A percentile compares a stretch with the other conserved stretches of the same genome.
Evolutionary conservation across 2,797 vertebrate species (phyloP).

Genomic region (Gymnoscopelus braueri): DNA sequence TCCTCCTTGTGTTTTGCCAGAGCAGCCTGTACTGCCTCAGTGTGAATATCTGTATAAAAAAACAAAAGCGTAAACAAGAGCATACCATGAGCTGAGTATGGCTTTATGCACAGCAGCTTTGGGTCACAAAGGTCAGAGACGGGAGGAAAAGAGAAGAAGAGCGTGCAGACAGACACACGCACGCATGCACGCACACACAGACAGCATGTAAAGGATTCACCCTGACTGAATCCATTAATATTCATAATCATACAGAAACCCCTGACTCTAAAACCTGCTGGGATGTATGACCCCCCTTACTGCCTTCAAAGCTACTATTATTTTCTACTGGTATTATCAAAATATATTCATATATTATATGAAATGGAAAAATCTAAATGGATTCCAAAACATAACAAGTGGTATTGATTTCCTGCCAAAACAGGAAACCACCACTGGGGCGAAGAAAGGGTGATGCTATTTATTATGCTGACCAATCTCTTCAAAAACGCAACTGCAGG

Average conservation of each 20-base stretch:
- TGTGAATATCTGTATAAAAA: conserved; percentile 88
- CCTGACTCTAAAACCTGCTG: too few relatives aligned
- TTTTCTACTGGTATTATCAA: too few relatives aligned
- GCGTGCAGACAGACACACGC: not conserved
- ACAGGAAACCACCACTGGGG: conserved; percentile 32
- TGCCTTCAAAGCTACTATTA: too few relatives aligned
- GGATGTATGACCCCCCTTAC: too few relatives aligned
- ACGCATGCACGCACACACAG: too few relatives aligned
- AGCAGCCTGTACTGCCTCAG: conserved; percentile 94
- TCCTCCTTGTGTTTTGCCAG: conserved; percentile 97
- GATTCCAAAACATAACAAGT: too few relatives aligned
- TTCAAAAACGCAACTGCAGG: conserved; percentile 19
- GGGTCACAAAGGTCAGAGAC: not conserved
- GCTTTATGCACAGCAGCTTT: not conserved
- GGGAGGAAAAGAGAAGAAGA: not conserved
- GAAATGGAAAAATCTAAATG: too few relatives aligned
- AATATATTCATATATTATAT: too few relatives aligned
- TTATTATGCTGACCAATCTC: conserved; percentile 8
- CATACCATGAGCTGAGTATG: not conserved
- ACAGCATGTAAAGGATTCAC: too few relatives aligned
- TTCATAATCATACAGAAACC: too few relatives aligned
- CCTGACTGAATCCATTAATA: too few relatives aligned
- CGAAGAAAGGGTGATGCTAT: conserved; percentile 33
- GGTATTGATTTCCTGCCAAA: conserved; percentile 29
- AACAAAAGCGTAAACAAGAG: conserved; percentile 1